Evolutionary conservation across 2,888 invertebrate genomes (phyloP).

Genomic region (Trissolcus japonicus): DNA sequence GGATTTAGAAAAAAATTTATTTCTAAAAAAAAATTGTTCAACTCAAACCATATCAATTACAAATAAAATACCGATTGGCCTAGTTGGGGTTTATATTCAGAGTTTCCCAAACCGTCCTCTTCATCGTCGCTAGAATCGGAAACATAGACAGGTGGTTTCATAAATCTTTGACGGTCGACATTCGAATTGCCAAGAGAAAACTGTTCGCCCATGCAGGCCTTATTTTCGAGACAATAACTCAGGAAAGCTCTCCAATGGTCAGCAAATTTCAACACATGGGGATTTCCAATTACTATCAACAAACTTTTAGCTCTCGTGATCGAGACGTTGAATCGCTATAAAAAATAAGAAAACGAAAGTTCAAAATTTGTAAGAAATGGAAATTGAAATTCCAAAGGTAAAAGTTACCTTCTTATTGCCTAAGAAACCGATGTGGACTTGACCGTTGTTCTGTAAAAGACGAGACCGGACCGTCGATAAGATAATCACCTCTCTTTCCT

Average conservation of each 20-base stretch:
- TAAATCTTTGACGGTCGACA: too few species aligned
- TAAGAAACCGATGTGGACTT: constrained; percentile 79
- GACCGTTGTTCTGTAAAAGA: constrained; percentile 78
- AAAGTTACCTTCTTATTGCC: constrained; percentile 77
- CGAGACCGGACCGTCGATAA: constrained; percentile 87
- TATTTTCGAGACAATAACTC: constrained; percentile 64
- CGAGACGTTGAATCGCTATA: constrained; percentile 85
- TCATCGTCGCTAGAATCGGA: too few species aligned
- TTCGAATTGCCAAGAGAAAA: too few species aligned
- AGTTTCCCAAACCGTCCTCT: too few species aligned
- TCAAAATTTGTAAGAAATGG: too few species aligned
- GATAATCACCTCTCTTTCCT: constrained; percentile 88
- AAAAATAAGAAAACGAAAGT: too few species aligned
- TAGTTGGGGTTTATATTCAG: too few species aligned
- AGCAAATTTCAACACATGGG: constrained; percentile 71
- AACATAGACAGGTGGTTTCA: too few species aligned
- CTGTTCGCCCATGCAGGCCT: constrained; percentile 52
- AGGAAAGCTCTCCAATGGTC: constrained; percentile 65
- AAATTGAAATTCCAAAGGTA: neutral
- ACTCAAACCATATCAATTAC: too few species aligned
- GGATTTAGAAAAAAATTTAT: too few species aligned
- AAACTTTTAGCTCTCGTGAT: constrained; percentile 85
- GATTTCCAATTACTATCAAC: constrained; percentile 80
- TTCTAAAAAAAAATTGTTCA: too few species aligned
- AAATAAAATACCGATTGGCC: too few species aligned